Evolutionary conservation across 2,888 invertebrate genomes (phyloP), one percentile per base, ranked within the genome.

Genomic region (Acholoe squamosa): DNA sequence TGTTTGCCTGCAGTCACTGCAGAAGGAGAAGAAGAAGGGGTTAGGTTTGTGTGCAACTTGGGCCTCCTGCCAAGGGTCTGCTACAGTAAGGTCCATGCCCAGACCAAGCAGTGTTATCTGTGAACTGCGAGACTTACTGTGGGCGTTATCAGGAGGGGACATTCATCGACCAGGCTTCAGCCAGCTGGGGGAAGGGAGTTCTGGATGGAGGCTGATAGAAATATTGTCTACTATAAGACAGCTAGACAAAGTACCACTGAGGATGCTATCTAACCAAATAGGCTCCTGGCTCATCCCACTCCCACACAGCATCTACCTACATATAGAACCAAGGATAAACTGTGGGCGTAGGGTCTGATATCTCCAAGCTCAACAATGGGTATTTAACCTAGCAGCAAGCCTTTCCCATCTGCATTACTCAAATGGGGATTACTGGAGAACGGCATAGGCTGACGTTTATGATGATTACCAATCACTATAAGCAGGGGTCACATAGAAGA

Each of bases 381-480:
- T 61, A 61, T 61, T 61, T 61, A 61, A 61, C 61, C 61, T 19
- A 61, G 61, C 61, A 61, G 19, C 61, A 61, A 19, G n/a, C 61
- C 61, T n/a, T 19, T n/a, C 61, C 61, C 61, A 61, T 19, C 43
- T 43, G 43, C 43, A 43, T 43, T 43, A 43, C 43, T 43, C 43
- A 43, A 43, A 43, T 43, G 43, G 61, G 61, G 61, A 61, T 61
- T 61, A 61, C 22, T 61, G 61, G 22, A 3, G n/a, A 61, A 14
- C 22, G n/a, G n/a, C 3, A n/a, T 61, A 19, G 61, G 61, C 22
- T n/a, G n/a, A 61, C n/a, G 61, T 61, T 61, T 61, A 61, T 61
- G 61, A n/a, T 61, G 61, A 61, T 61, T 61, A 61, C 61, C 61
- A 61, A 61, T 61, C 61, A 61, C 61, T 61, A 61, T 61, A n/a